Conservation (phyloP, 2,888 invertebrate genomes). For the Pachycephus smyrnensis region DNA sequence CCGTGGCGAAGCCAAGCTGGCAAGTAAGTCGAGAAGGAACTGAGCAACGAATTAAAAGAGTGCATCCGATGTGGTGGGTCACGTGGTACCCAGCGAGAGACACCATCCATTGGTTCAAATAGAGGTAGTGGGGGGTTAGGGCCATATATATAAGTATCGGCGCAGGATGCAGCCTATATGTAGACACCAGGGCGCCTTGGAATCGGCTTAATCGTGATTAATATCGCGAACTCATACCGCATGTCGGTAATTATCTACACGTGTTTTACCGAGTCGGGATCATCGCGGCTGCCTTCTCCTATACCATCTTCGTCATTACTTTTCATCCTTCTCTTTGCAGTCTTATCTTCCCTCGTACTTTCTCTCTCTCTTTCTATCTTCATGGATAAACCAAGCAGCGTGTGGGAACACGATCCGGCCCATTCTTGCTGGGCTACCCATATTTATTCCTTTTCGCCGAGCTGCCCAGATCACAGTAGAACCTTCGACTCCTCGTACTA, state of each 20-base stretch:
- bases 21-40: background rate
- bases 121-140: conserved; percentile 11
- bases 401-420: conserved; percentile 50
- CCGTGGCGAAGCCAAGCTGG: conserved; percentile 10
- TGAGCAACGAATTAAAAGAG: background rate
- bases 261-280: conserved; percentile 49
- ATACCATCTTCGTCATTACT: background rate
- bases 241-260: conserved; percentile 56
- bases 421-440: background rate
- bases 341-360: background rate
- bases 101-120: background rate
- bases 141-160: conserved; percentile 21
- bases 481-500: background rate
- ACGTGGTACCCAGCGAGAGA: background rate
- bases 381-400: conserved; percentile 14
- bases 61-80: background rate
- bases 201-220: conserved; percentile 59
- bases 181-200: conserved; percentile 36
- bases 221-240: conserved; percentile 50
- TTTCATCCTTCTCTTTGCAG: background rate
- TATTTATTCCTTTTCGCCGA: background rate
- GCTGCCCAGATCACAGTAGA: background rate
- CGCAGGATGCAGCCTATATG: conserved; percentile 18
- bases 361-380: background rate
- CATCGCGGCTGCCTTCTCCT: conserved; percentile 4